phyloP scores from a whole-genome alignment of 2,888 invertebrate genomes.

The Octonoba sinensis region DNA sequence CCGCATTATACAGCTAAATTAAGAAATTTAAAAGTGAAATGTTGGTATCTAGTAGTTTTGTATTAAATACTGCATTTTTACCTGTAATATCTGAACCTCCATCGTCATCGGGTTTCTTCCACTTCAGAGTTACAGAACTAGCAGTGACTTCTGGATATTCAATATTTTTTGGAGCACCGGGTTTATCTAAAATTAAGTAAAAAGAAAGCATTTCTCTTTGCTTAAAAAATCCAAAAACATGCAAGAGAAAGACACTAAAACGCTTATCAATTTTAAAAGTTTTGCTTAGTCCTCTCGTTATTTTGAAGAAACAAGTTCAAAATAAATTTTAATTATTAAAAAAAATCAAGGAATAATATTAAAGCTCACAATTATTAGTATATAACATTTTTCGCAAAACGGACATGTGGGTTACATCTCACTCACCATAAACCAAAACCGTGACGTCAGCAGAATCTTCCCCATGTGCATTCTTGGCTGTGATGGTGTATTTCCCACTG shows the following conservation, averaged over 20 bases:
- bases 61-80: constrained; percentile 47
- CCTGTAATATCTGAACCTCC: constrained; percentile 91
- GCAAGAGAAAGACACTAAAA: no score
- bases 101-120: constrained; percentile 91
- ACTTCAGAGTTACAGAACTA: constrained; percentile 87
- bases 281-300: no score
- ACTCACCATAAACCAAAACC: constrained; percentile 75
- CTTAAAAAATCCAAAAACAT: no score
- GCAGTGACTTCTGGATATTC: constrained; percentile 86
- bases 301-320: no score
- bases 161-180: constrained; percentile 88
- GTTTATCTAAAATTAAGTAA: constrained; percentile 77
- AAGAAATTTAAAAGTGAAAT: no score
- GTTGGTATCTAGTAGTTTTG: not conserved
- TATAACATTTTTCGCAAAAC: no score
- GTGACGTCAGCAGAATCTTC: constrained; percentile 69
- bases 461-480: constrained; percentile 71
- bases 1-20: no score
- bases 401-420: not conserved
- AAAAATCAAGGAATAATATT: no score
- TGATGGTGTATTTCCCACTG: constrained; percentile 71
- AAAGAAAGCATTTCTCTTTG: no score
- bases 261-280: no score
- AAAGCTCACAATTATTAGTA: no score
- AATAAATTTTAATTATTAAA: no score